phyloP scores from a whole-genome alignment of 2,113 vertebrate species.

The Microcebus tavaratra region DNA sequence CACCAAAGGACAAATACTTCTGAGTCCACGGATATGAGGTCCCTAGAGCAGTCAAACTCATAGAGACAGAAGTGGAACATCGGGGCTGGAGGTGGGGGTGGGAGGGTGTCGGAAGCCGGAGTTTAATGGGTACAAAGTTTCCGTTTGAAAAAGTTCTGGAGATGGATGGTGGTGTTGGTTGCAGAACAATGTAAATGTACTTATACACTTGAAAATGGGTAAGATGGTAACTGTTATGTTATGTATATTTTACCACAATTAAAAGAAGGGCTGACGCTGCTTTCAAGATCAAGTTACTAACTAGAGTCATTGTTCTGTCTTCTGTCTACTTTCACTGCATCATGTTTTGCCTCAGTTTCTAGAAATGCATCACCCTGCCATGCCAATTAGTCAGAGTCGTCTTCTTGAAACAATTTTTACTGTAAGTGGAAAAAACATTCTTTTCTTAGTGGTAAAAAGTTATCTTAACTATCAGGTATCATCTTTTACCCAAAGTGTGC shows the following conservation, averaged over 20 bases:
- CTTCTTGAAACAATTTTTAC: background rate
- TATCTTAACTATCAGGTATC: background rate
- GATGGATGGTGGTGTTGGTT: background rate
- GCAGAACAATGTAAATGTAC: background rate
- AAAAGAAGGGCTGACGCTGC: background rate
- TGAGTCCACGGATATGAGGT: background rate
- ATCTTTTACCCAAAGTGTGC: background rate
- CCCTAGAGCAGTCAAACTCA: background rate
- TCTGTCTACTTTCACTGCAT: background rate
- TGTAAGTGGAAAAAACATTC: background rate
- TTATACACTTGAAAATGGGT: background rate
- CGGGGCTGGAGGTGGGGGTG: background rate
- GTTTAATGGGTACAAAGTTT: background rate
- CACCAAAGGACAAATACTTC: background rate
- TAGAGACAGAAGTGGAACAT: background rate
- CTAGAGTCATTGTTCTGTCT: background rate
- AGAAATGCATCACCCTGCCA: background rate
- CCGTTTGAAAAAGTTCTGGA: background rate
- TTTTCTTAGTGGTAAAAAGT: background rate
- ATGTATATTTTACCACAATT: background rate
- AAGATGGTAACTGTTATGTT: background rate
- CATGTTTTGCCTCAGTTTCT: background rate
- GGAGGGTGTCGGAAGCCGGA: background rate
- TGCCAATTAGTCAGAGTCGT: background rate
- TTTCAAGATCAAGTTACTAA: background rate